A percentile compares a stretch with the other conserved stretches of the same genome.
Evolutionary conservation across 2,888 invertebrate species (phyloP).

Genomic region (Punctoribates punctum): DNA sequence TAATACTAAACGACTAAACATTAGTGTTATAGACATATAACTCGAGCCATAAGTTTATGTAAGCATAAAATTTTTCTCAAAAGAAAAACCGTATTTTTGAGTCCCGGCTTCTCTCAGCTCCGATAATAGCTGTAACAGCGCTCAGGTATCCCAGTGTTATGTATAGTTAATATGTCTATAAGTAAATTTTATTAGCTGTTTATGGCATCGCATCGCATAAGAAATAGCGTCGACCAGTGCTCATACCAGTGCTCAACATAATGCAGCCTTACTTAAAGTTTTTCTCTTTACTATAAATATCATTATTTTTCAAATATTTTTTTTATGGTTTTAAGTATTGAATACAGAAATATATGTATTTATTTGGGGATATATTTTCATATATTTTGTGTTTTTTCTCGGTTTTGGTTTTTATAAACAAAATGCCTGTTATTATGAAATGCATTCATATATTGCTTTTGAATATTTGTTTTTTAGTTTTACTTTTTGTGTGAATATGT

Average conservation of each 20-base stretch:
- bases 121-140: neutral
- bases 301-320: neutral
- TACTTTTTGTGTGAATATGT: neutral
- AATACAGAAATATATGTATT: neutral
- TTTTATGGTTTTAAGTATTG: neutral
- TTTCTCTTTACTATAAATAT: neutral
- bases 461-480: neutral
- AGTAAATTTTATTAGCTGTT: slow-evolving; percentile 21
- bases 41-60: neutral
- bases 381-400: neutral
- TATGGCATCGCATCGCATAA: neutral
- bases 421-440: neutral
- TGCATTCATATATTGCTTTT: neutral
- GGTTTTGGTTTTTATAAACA: neutral
- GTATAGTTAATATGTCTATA: slow-evolving; percentile 1
- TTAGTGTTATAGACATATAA: slow-evolving; percentile 17
- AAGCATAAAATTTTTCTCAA: slow-evolving; percentile 15
- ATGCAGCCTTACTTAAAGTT: slow-evolving; percentile 24
- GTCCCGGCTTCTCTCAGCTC: neutral
- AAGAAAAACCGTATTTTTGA: neutral
- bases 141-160: neutral
- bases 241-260: slow-evolving; percentile 20
- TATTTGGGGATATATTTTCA: neutral
- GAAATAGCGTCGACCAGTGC: neutral
- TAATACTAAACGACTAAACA: neutral